Conservation (phyloP, 2,113 vertebrate species). For the Lichenostomus cassidix region DNA sequence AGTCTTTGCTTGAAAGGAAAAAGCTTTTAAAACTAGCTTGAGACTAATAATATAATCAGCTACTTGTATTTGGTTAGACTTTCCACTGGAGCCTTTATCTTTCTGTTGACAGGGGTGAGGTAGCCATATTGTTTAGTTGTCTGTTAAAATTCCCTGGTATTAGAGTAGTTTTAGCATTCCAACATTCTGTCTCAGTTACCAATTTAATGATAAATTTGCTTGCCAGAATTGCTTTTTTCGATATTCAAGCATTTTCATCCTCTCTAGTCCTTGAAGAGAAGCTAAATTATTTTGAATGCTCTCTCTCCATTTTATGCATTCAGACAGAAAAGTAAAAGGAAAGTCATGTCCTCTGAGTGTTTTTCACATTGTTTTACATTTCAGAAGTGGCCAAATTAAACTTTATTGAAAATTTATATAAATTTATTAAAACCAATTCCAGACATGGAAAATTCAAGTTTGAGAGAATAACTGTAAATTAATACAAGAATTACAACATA, state of each 20-base stretch:
- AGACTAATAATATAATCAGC: not conserved
- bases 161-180: not conserved
- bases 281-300: not conserved
- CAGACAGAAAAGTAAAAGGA: not conserved
- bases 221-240: not conserved
- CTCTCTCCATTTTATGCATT: not conserved
- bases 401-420: not conserved
- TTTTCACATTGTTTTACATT: not conserved
- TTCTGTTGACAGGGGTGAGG: rapidly evolving
- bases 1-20: not conserved
- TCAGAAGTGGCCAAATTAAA: not conserved
- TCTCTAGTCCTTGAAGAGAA: not conserved
- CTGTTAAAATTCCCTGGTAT: not conserved
- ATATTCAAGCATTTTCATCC: not conserved
- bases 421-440: too few relatives aligned
- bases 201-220: not conserved
- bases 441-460: not conserved
- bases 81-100: not conserved
- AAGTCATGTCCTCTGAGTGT: not conserved
- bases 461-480: not conserved
- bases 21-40: not conserved
- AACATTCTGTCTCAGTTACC: not conserved
- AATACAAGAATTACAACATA: not conserved
- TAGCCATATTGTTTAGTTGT: not conserved
- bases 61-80: not conserved